These are phyloP conservation scores for Euphydryas editha DNA, from an alignment of 2,888 invertebrate species.

Conservation along the genomic window DNA sequence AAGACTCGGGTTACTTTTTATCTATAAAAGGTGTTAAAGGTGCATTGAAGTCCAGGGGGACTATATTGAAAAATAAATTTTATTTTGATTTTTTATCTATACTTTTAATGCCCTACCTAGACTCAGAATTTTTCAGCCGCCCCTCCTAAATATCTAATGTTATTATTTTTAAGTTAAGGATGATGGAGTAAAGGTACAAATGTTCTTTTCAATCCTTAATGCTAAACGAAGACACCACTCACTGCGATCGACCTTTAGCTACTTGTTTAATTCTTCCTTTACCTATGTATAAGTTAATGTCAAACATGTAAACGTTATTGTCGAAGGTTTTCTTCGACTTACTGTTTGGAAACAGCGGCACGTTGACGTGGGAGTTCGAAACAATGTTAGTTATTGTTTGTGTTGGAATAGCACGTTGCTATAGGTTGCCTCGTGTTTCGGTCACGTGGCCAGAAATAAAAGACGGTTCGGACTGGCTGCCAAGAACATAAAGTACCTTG, in stretches of 20 bases:
- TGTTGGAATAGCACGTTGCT: slow-evolving; percentile 50
- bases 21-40: too few relatives aligned
- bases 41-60: too few relatives aligned
- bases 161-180: too few relatives aligned
- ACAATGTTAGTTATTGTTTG: slow-evolving; percentile 55
- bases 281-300: slow-evolving; percentile 1
- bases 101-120: too few relatives aligned
- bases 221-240: background rate
- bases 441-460: slow-evolving; percentile 48
- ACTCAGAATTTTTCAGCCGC: too few relatives aligned
- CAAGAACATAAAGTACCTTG: slow-evolving; percentile 24
- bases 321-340: background rate
- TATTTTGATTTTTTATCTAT: too few relatives aligned
- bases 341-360: slow-evolving; percentile 32
- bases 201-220: too few relatives aligned
- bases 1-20: too few relatives aligned
- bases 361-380: slow-evolving; percentile 48
- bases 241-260: slow-evolving; percentile 1
- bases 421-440: slow-evolving; percentile 51
- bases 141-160: too few relatives aligned
- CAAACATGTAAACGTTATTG: slow-evolving; percentile 2
- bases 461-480: slow-evolving; percentile 17
- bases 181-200: too few relatives aligned
- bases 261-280: background rate
- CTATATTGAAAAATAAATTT: too few relatives aligned